These are phyloP conservation scores for Pilophorus perplexus DNA, from an alignment of 2,888 invertebrate genomes.

Conservation along the genomic window DNA sequence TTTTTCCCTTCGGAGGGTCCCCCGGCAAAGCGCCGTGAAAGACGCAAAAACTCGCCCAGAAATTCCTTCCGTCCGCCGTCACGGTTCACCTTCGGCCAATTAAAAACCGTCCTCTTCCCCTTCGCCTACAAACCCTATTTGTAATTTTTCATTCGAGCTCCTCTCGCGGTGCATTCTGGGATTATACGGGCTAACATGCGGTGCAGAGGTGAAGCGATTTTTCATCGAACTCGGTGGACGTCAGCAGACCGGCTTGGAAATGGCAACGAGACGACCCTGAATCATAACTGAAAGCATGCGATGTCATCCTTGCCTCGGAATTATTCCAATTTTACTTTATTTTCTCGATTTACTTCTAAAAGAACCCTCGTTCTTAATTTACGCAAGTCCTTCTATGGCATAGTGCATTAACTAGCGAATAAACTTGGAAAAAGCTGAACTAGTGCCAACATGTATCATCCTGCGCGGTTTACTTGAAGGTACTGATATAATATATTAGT, in stretches of 20 bases:
- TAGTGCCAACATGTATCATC: too few species aligned
- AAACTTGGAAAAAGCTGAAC: too few species aligned
- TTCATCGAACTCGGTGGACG: constrained; percentile 16
- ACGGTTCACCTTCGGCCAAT: not conserved
- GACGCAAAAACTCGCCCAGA: constrained; percentile 31
- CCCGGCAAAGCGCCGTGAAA: too few species aligned
- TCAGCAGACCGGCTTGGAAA: too few species aligned
- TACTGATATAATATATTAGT: too few species aligned
- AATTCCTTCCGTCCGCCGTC: constrained; percentile 7
- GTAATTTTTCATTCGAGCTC: constrained; percentile 34
- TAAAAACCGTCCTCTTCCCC: constrained; percentile 16
- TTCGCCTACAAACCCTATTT: constrained; percentile 3
- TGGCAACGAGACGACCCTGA: constrained; percentile 6
- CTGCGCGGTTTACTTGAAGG: too few species aligned
- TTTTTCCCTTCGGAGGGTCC: not conserved
- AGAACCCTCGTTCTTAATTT: too few species aligned
- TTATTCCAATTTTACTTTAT: constrained; percentile 19
- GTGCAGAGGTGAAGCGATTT: constrained; percentile 29
- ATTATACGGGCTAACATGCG: constrained; percentile 5
- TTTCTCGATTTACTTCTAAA: too few species aligned
- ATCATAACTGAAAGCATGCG: not conserved
- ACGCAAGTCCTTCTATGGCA: too few species aligned
- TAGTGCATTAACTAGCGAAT: too few species aligned
- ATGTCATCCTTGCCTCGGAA: not conserved
- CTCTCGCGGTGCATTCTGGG: not conserved